phyloP scores from a whole-genome alignment of 2,113 vertebrate species.

The Eublepharis macularius region DNA sequence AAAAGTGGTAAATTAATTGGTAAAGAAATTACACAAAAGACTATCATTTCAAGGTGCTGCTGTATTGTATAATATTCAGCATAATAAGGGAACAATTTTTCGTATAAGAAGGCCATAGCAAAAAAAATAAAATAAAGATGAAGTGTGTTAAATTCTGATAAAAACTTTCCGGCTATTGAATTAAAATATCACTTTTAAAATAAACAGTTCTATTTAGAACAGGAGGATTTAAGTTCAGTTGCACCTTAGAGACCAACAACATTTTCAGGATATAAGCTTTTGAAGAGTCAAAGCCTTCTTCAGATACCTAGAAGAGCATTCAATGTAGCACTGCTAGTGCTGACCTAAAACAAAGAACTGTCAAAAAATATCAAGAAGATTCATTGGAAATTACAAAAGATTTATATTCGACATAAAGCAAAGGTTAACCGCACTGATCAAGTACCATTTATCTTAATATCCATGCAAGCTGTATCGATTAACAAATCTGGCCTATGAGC shows the following conservation, averaged over 20 bases:
- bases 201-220: too few relatives aligned
- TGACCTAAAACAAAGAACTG: conserved; percentile 43
- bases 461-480: conserved; percentile 1
- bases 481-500: neutral
- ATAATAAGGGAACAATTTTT: neutral
- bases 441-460: conserved; percentile 49
- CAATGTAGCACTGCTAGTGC: conserved; percentile 44
- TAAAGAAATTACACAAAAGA: conserved; percentile 23
- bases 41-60: conserved; percentile 28
- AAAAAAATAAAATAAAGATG: conserved; percentile 25
- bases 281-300: too few relatives aligned
- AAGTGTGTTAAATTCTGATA: conserved; percentile 51
- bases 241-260: too few relatives aligned
- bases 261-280: too few relatives aligned
- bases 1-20: conserved; percentile 1
- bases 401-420: conserved; percentile 43
- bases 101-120: conserved; percentile 12
- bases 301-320: too few relatives aligned
- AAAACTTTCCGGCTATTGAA: conserved; percentile 53
- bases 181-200: conserved; percentile 48
- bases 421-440: conserved; percentile 35
- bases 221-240: too few relatives aligned
- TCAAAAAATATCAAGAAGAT: conserved; percentile 39
- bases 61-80: conserved; percentile 26
- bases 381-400: conserved; percentile 56